Percentiles rank a stretch among this genome's conserved stretches.
These are phyloP conservation scores for Hydractinia symbiolongicarpus DNA, from an alignment of 30 jellyfish, hydroid and myxozoan genomes.

Conservation along the genomic window DNA sequence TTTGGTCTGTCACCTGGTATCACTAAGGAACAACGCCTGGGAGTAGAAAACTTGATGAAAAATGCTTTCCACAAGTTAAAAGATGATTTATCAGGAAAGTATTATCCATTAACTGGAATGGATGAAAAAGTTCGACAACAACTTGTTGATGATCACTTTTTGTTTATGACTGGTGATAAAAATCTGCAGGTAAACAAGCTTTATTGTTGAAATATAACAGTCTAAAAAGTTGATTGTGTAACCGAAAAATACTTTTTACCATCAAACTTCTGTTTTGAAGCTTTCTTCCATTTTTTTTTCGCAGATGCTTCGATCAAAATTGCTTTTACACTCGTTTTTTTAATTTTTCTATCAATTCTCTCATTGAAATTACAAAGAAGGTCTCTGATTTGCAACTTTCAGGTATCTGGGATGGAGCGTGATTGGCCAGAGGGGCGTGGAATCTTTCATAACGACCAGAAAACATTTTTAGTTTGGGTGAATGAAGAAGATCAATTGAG, in stretches of 20 bases:
- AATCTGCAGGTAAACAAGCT: background rate
- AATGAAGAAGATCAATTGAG: conserved; percentile 50
- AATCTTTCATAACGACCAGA: conserved; percentile 16
- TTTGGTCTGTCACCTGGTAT: conserved; percentile 21
- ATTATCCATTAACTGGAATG: conserved; percentile 27
- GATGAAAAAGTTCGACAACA: conserved; percentile 8
- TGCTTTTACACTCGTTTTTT: no score
- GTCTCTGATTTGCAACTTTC: no score
- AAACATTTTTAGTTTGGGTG: conserved; percentile 20
- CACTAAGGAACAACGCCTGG: conserved; percentile 26
- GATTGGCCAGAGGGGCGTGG: conserved; percentile 76
- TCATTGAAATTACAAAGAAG: no score
- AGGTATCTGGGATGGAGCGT: conserved; percentile 29
- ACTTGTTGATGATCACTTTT: conserved; percentile 32
- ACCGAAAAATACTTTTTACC: no score
- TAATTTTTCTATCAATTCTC: no score
- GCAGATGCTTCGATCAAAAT: background rate
- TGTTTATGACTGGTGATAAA: conserved; percentile 17
- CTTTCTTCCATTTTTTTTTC: background rate
- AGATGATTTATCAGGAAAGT: conserved; percentile 18
- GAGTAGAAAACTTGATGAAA: conserved; percentile 12
- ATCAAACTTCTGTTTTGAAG: background rate
- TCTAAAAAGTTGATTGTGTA: no score
- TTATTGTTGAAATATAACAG: background rate
- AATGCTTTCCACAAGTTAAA: conserved; percentile 16